Evolutionary conservation across 2,888 invertebrate genomes (phyloP).

Genomic region (Eurytoma californica): DNA sequence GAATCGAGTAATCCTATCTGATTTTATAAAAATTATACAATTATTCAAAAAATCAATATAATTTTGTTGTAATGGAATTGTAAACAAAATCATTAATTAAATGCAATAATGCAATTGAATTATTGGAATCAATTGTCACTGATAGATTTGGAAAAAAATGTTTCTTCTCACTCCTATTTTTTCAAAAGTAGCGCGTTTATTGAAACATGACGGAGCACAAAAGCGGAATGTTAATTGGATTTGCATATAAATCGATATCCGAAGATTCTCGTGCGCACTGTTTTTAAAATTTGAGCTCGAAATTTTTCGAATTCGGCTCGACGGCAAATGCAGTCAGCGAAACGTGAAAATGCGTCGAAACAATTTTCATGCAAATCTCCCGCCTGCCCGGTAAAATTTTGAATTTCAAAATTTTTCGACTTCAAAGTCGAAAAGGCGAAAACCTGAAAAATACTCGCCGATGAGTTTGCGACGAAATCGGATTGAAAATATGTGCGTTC

Average conservation of each 20-base stretch:
- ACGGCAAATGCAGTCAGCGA: conserved; percentile 28
- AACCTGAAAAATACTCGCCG: conserved; percentile 9
- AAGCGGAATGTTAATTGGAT: conserved; percentile 35
- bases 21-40: too few species aligned
- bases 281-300: conserved; percentile 28
- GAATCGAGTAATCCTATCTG: too few species aligned
- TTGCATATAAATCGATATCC: conserved; percentile 43
- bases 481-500: conserved; percentile 5
- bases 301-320: conserved; percentile 37
- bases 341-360: conserved; percentile 28
- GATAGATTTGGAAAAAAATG: not conserved
- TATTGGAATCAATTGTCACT: too few species aligned
- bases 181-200: conserved; percentile 20
- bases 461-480: conserved; percentile 6
- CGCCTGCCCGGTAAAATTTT: not conserved
- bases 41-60: too few species aligned
- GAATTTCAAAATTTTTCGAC: conserved; percentile 37
- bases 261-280: conserved; percentile 22
- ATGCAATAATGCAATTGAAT: too few species aligned
- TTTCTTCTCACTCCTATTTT: conserved; percentile 4
- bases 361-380: conserved; percentile 42
- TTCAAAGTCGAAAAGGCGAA: conserved; percentile 21
- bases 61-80: too few species aligned
- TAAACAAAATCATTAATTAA: too few species aligned
- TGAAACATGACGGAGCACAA: conserved; percentile 19